Evolutionary conservation across 2,888 invertebrate genomes (phyloP), one percentile per base, ranked within the genome.

Genomic region (Petrolisthes manimaculis): DNA sequence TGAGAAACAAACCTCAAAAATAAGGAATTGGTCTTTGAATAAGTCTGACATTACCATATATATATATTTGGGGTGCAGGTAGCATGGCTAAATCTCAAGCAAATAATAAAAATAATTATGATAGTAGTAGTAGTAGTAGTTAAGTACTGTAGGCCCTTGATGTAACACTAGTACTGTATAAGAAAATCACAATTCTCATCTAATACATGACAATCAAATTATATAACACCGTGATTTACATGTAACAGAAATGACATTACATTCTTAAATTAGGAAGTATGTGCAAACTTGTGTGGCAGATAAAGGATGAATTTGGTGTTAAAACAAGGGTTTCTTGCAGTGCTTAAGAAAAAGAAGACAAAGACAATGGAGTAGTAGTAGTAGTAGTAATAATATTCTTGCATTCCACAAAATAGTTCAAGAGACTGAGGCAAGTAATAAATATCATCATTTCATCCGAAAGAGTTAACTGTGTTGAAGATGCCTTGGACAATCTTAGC

Each of bases 311-410:
- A 37, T 37, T 37, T 37, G 0, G 37, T 37, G 82, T 83, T 83
- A 78, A 87, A 87, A 75, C 83, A 87, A 87, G 67, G 83, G 78
- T 87, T 61, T 83, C 87, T 83, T 78, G 83, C 87, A 87, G 83
- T 79, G 83, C 87, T 87, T 69, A 83, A 87, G 74, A 83, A 83
- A 83, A 88, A 84, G 80, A 56, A 81, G 80, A 56, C 55, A 81
- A 56, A 81, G 80, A 56, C 55, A 61, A 56, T 56, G 56, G 55
- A 81, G 80, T 81, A 81, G 56, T 81, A 81, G 61, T 79, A 80
- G 80, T 79, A 79, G 55, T 81, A 81, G 81, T 81, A 61, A 56
- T 56, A 80, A 21, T 55, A 80, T 21, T 80, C n/a, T 12, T 71
- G 71, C 71, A 71, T 71, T 71, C 71, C 71, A n/a, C 21, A 71